phyloP scores from a whole-genome alignment of 2,888 invertebrate genomes.

The Anarsia innoxiella region DNA sequence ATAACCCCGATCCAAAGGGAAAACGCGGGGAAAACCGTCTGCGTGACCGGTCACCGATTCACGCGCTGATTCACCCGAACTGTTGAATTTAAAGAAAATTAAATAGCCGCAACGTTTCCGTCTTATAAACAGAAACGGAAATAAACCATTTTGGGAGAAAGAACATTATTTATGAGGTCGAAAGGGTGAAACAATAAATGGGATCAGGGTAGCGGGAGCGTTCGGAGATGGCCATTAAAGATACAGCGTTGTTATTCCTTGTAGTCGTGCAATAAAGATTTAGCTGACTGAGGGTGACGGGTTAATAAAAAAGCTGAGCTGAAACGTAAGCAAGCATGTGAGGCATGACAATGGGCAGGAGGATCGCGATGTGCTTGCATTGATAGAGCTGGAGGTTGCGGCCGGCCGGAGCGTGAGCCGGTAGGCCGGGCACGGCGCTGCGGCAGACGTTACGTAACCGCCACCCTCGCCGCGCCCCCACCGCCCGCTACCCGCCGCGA shows the following conservation, averaged over 20 bases:
- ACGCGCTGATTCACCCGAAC: constrained; percentile 11
- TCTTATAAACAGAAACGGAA: constrained; percentile 6
- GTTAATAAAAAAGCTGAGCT: constrained; percentile 17
- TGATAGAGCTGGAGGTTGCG: no score
- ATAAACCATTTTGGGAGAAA: constrained; percentile 2
- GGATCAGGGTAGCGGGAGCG: not conserved
- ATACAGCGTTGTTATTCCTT: constrained; percentile 11
- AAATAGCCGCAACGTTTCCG: constrained; percentile 2
- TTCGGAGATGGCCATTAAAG: constrained; percentile 9
- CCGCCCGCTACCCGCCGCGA: constrained; percentile 33
- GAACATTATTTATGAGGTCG: constrained; percentile 3
- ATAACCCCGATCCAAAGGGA: constrained; percentile 1
- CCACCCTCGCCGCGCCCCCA: constrained; percentile 17
- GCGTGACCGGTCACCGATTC: constrained; percentile 7
- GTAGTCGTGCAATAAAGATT: constrained; percentile 32
- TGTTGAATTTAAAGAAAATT: constrained; percentile 4
- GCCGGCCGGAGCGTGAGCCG: constrained; percentile 18
- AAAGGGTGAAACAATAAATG: constrained; percentile 9
- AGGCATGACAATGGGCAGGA: constrained; percentile 37
- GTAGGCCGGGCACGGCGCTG: constrained; percentile 26
- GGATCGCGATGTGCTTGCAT: constrained; percentile 24
- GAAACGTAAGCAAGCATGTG: constrained; percentile 42
- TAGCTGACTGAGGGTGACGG: constrained; percentile 13
- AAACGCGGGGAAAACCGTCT: constrained; percentile 7
- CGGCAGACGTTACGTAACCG: constrained; percentile 53